Base-by-base conservation (phyloP, 2,113 vertebrate species). In the Charina bottae region DNA sequence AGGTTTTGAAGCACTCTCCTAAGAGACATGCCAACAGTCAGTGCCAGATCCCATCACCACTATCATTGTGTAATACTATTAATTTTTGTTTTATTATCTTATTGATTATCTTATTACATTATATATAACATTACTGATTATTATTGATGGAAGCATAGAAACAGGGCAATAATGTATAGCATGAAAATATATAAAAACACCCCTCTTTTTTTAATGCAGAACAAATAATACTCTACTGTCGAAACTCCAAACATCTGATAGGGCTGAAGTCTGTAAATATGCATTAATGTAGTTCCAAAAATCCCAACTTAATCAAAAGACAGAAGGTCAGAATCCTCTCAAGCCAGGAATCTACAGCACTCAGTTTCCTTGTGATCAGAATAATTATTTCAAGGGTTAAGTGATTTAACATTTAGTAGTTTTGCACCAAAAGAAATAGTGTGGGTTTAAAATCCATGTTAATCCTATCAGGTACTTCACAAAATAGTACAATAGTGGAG, bases 1-100 rank as follows among this genome's bases (percentile, higher is more conserved):
- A 2, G 98, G 98, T 94, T 98, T 98, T 83, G 97, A 94, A 56
- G 98, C 85, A 26, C 97, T 95, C 94, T 99, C 98, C 97, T 98
- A 94, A 2, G 3, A 58, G 93, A 83, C 92, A 94, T 0, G 10
- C 0, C 59, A 0, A 91, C n/a, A 85, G 9, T 46, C 0, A 58
- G 3, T 56, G 68, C 86, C 56, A 78, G 2, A 1, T 0, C 17
- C 33, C 17, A 42, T 17, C 72, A 78, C 7, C 17, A 21, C 33
- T 19, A 37, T 21, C 33, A 33, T 42, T 78, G 7, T 10, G 7
- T 21, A 42, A 78, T 21, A 33, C 33, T 78, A 37, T 78, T 21
- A 78, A 42, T 78, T 78, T 78, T 78, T 78, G 33, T 33, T 0
- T 1, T 2, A 59, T 42, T 64, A 78, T 8, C 24, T 0, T 1